phyloP scores from a whole-genome alignment of 2,113 vertebrate species.

The Bos javanicus region DNA sequence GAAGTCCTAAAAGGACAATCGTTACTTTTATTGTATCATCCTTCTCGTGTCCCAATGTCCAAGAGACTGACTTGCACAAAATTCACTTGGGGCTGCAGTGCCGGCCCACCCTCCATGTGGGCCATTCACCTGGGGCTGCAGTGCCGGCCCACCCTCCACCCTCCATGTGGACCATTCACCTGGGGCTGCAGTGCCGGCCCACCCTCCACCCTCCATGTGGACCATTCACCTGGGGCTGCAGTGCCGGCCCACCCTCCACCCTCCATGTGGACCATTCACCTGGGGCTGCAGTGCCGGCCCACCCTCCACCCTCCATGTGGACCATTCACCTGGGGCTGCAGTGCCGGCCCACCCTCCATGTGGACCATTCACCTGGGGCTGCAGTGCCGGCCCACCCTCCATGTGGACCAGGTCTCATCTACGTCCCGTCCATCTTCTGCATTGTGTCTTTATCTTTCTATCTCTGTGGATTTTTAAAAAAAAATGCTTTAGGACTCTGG shows the following conservation, averaged over 20 bases:
- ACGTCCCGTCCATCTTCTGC: rapidly evolving
- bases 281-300: neutral
- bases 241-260: rapidly evolving
- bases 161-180: no score
- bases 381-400: rapidly evolving
- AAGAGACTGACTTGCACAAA: neutral
- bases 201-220: no score
- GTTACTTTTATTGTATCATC: neutral
- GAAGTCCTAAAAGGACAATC: neutral
- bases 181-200: no score
- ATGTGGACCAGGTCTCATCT: neutral
- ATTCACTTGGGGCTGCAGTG: rapidly evolving
- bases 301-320: no score
- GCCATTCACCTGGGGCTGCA: no score
- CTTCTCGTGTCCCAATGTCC: neutral
- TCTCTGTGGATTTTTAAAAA: neutral
- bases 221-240: neutral
- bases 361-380: neutral
- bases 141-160: no score
- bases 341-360: neutral
- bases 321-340: neutral
- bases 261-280: no score
- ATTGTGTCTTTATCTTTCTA: neutral
- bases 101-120: rapidly evolving
- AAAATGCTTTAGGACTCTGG: neutral